phyloP scores from a whole-genome alignment of 1,140 invertebrate species.

The Colletes gigas region DNA sequence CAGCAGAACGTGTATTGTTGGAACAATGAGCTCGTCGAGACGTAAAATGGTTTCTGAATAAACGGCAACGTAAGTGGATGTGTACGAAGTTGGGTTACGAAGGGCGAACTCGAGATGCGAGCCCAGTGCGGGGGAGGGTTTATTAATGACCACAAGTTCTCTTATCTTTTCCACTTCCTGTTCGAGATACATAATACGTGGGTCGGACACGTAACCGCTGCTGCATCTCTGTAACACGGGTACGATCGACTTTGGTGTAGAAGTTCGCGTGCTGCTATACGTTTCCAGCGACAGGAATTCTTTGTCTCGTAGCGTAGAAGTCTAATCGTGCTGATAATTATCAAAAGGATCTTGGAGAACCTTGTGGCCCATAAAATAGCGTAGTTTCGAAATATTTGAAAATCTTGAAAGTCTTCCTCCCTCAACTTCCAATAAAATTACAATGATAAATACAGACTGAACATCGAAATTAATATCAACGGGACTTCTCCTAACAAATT shows the following conservation, averaged over 20 bases:
- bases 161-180: slow-evolving; percentile 68
- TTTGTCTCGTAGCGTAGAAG: not conserved
- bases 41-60: slow-evolving; percentile 16
- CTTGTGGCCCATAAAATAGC: too few species aligned
- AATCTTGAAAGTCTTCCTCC: too few species aligned
- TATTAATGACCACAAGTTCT: slow-evolving; percentile 61
- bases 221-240: slow-evolving; percentile 51
- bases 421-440: too few species aligned
- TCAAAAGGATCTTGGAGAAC: too few species aligned
- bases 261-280: slow-evolving; percentile 2
- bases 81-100: not conserved
- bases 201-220: slow-evolving; percentile 50
- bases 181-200: slow-evolving; percentile 67
- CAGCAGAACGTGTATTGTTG: not conserved
- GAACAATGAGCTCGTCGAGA: not conserved
- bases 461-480: too few species aligned
- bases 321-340: too few species aligned
- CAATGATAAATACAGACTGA: too few species aligned
- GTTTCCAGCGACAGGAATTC: slow-evolving; percentile 22
- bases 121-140: slow-evolving; percentile 29
- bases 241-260: slow-evolving; percentile 24
- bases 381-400: too few species aligned
- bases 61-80: not conserved
- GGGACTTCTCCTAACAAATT: too few species aligned
- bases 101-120: slow-evolving; percentile 32